These are phyloP conservation scores for Sciurus vulgaris DNA, from an alignment of 2,797 vertebrate genomes.

Conservation along the genomic window DNA sequence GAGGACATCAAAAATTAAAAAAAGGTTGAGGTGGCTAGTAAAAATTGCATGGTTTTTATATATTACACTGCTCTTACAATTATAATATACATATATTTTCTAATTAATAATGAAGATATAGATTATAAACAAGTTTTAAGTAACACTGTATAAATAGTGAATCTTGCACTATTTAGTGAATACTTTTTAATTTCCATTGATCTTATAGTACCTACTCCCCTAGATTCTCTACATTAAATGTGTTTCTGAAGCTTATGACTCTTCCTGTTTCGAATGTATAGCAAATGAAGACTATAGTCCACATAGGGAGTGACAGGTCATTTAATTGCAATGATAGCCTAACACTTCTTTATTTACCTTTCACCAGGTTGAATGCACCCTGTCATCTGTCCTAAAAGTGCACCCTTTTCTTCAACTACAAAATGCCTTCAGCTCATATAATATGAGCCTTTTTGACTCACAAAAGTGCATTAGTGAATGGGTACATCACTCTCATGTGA, in stretches of 20 bases:
- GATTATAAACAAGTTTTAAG: background rate
- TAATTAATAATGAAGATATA: background rate
- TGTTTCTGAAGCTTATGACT: background rate
- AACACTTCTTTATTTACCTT: background rate
- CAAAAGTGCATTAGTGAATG: background rate
- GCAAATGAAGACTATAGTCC: background rate
- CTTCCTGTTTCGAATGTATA: background rate
- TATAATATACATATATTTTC: background rate
- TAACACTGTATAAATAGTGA: background rate
- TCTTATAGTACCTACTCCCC: background rate
- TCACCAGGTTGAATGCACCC: background rate
- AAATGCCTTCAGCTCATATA: slow-evolving; percentile 2
- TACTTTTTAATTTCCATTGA: background rate
- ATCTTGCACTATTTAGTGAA: background rate
- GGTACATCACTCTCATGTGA: background rate
- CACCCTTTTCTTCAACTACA: background rate
- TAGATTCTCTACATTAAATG: background rate
- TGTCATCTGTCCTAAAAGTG: background rate
- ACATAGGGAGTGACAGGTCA: background rate
- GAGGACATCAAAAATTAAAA: too few relatives aligned
- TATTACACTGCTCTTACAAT: background rate
- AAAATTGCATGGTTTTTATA: background rate
- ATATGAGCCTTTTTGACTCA: background rate
- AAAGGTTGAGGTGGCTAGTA: background rate
- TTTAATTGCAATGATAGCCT: background rate